These are phyloP conservation scores for Siderastrea radians DNA, from an alignment of 92 coral and sea anemone genomes.

Conservation along the genomic window DNA sequence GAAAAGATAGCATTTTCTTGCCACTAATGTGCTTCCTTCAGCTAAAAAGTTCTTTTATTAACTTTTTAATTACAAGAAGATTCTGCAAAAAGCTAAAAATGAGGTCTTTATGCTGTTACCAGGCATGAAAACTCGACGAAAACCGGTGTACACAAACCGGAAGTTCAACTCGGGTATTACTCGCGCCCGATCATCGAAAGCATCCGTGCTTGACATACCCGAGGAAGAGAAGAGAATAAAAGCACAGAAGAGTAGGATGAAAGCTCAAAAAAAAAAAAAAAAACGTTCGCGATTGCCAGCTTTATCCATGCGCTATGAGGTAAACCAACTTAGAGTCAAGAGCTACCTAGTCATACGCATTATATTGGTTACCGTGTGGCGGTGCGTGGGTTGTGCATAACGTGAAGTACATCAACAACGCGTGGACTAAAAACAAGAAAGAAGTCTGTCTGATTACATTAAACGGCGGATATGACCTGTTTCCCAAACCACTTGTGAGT, in stretches of 20 bases:
- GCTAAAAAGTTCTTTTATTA: not conserved
- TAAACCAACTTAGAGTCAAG: not conserved
- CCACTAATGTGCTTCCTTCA: not conserved
- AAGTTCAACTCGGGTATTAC: not conserved
- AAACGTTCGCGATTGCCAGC: not conserved
- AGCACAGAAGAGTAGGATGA: not conserved
- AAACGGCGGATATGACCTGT: conserved; percentile 19
- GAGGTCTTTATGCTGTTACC: not conserved
- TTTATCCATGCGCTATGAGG: not conserved
- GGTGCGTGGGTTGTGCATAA: not conserved
- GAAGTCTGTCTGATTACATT: not conserved
- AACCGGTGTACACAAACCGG: not conserved
- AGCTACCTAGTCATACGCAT: not conserved
- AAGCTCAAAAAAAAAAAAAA: not conserved
- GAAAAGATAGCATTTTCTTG: not conserved
- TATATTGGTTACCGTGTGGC: not conserved
- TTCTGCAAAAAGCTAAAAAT: not conserved
- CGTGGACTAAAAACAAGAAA: not conserved
- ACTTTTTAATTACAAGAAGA: not conserved
- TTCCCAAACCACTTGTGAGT: conserved; percentile 7
- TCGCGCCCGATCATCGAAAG: not conserved
- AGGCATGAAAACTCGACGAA: not conserved
- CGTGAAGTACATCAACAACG: not conserved
- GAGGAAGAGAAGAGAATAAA: not conserved
- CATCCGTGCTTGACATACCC: conserved; percentile 6